phyloP scores from a whole-genome alignment of 2,888 invertebrate species.

The Synanthedon formicaeformis region DNA sequence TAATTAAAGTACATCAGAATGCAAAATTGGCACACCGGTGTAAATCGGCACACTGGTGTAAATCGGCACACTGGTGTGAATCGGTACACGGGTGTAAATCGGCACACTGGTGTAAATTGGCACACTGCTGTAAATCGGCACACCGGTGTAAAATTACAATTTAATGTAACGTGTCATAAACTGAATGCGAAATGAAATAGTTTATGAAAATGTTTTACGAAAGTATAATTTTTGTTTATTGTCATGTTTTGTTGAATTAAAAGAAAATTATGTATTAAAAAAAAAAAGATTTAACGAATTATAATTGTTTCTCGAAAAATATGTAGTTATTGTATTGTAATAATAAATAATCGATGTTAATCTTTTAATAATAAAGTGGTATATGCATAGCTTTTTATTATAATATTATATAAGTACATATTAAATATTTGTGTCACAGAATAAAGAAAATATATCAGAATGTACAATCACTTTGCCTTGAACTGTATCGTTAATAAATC shows the following conservation, averaged over 20 bases:
- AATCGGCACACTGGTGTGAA: no score
- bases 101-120: no score
- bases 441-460: conserved; percentile 11
- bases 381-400: not conserved
- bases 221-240: conserved; percentile 34
- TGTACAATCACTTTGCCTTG: conserved; percentile 42
- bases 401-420: not conserved
- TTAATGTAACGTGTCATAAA: not conserved
- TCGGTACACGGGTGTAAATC: no score
- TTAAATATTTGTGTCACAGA: not conserved
- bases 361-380: not conserved
- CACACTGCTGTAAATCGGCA: no score
- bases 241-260: conserved; percentile 11
- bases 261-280: conserved; percentile 7
- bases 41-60: no score
- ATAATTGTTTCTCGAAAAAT: conserved; percentile 6
- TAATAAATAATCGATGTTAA: not conserved
- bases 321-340: not conserved
- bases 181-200: conserved; percentile 4
- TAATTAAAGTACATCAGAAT: no score
- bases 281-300: conserved; percentile 9
- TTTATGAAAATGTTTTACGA: conserved; percentile 28
- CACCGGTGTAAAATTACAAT: not conserved
- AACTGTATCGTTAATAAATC: conserved; percentile 27
- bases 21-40: no score